Evolutionary conservation across 2,888 invertebrate genomes (phyloP).

Genomic region (Zele albiditarsus): DNA sequence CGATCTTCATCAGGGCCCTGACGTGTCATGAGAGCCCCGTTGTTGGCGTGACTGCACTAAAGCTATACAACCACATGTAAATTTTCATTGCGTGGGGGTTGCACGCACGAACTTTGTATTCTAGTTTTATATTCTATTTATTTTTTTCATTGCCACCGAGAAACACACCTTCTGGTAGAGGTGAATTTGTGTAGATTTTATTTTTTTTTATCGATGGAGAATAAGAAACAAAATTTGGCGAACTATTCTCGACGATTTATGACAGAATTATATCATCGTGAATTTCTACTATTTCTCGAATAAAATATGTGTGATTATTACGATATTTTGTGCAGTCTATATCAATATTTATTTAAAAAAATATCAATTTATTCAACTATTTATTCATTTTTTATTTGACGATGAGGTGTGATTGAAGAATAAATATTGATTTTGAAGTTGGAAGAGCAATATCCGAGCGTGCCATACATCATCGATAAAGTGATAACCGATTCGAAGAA

Average conservation of each 20-base stretch:
- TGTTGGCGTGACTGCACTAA: neutral
- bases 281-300: too few relatives aligned
- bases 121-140: neutral
- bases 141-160: neutral
- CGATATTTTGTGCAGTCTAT: too few relatives aligned
- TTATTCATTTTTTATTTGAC: neutral
- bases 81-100: conserved; percentile 25
- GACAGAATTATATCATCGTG: too few relatives aligned
- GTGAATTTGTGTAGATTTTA: too few relatives aligned
- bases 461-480: conserved; percentile 12
- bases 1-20: conserved; percentile 39
- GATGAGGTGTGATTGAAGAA: neutral
- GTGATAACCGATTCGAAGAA: conserved; percentile 9
- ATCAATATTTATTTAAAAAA: too few relatives aligned
- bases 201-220: too few relatives aligned
- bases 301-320: too few relatives aligned
- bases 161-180: neutral
- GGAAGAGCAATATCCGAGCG: neutral
- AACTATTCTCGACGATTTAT: too few relatives aligned
- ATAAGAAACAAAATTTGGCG: too few relatives aligned
- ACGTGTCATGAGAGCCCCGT: neutral
- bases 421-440: neutral
- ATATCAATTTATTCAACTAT: too few relatives aligned
- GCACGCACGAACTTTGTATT: neutral
- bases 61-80: conserved; percentile 8